These are phyloP conservation scores for Pecten maximus DNA, from an alignment of 2,888 invertebrate species.

Conservation along the genomic window DNA sequence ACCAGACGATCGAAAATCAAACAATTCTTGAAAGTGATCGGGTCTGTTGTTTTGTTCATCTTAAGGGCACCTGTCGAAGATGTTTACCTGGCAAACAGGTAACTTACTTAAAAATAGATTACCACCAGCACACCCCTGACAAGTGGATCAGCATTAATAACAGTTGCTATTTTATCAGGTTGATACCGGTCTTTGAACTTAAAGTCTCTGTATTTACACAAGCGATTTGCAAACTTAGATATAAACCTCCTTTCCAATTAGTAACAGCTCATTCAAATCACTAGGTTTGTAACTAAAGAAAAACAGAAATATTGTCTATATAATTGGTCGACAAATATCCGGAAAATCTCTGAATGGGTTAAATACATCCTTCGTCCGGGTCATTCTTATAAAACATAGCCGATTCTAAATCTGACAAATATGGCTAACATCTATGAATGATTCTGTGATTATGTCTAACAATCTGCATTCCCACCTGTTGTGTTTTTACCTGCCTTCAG, in stretches of 20 bases:
- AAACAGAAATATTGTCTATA: background rate
- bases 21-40: slow-evolving; percentile 23
- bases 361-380: background rate
- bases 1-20: background rate
- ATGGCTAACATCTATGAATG: background rate
- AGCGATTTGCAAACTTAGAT: background rate
- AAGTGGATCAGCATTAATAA: slow-evolving; percentile 3
- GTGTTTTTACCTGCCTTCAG: background rate
- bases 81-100: background rate
- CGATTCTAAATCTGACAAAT: background rate
- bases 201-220: background rate
- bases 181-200: background rate
- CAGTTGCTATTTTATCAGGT: background rate
- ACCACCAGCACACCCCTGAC: background rate
- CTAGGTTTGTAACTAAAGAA: background rate
- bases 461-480: background rate
- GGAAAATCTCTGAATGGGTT: background rate
- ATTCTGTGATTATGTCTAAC: background rate
- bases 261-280: background rate
- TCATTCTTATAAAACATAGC: background rate
- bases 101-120: slow-evolving; percentile 24
- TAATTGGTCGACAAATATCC: background rate
- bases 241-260: slow-evolving; percentile 7
- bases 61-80: background rate
- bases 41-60: slow-evolving; percentile 2